These are phyloP conservation scores for Hyposmocoma kahamanoa DNA, from an alignment of 1,140 invertebrate species.

Conservation along the genomic window DNA sequence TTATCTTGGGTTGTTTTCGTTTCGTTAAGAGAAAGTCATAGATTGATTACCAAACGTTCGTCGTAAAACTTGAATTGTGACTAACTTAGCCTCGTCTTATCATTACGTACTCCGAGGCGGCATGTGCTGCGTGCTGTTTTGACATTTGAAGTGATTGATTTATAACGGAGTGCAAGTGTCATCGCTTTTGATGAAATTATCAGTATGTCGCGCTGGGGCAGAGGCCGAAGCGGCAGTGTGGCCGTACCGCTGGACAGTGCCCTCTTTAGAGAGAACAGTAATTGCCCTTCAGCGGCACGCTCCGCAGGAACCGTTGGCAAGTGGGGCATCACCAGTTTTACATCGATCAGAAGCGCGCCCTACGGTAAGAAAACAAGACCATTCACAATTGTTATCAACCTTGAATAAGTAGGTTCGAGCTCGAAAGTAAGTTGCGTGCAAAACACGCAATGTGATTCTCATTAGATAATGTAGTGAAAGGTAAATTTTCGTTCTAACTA, in stretches of 20 bases:
- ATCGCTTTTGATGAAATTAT: slow-evolving; percentile 69
- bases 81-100: background rate
- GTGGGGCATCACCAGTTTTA: slow-evolving; percentile 95
- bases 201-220: slow-evolving; percentile 77
- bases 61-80: background rate
- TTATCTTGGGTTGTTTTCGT: slow-evolving; percentile 72
- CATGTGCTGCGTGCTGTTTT: slow-evolving; percentile 52
- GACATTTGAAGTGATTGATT: slow-evolving; percentile 58
- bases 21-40: slow-evolving; percentile 48
- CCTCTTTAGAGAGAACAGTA: slow-evolving; percentile 89
- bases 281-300: slow-evolving; percentile 89
- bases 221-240: slow-evolving; percentile 76
- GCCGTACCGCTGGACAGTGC: slow-evolving; percentile 76
- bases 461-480: slow-evolving; percentile 6
- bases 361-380: slow-evolving; percentile 75
- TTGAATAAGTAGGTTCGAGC: slow-evolving; percentile 16
- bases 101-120: background rate
- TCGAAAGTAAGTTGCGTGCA: background rate
- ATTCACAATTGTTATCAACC: slow-evolving; percentile 21
- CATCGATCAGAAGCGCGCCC: slow-evolving; percentile 86
- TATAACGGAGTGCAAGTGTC: slow-evolving; percentile 55
- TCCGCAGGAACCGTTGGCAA: slow-evolving; percentile 92
- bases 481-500: slow-evolving; percentile 20
- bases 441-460: background rate
- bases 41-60: slow-evolving; percentile 17